These are phyloP conservation scores for Geopemphigus sp. DNA, from an alignment of 1,140 invertebrate species.

Conservation along the genomic window DNA sequence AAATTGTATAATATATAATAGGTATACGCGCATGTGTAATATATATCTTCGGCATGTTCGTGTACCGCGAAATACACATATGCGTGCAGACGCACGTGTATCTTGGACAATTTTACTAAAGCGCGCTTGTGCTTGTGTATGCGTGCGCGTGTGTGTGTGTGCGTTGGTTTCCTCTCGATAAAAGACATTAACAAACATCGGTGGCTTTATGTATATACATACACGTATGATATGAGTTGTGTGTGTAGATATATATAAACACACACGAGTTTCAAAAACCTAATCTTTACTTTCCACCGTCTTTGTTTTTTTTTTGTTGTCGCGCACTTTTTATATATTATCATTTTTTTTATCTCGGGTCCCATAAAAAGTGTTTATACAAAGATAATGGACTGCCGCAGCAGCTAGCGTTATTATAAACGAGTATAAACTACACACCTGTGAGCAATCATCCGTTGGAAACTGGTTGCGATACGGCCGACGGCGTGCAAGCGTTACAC, in stretches of 20 bases:
- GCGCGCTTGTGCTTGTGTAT: background rate
- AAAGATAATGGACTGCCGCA: background rate
- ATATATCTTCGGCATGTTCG: background rate
- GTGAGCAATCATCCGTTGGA: slow-evolving; percentile 11
- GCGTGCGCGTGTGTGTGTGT: too few species aligned
- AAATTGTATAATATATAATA: background rate
- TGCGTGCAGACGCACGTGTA: background rate
- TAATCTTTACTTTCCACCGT: slow-evolving; percentile 38
- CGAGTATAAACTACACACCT: slow-evolving; percentile 23
- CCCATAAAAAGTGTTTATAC: slow-evolving; percentile 10
- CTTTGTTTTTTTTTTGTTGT: slow-evolving; percentile 17
- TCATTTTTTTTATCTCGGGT: background rate
- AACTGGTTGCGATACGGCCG: slow-evolving; percentile 16
- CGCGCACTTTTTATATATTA: slow-evolving; percentile 23
- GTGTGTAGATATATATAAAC: background rate
- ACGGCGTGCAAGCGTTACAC: background rate
- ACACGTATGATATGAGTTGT: too few species aligned
- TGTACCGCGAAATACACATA: background rate
- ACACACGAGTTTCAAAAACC: slow-evolving; percentile 17
- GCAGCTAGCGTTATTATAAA: background rate
- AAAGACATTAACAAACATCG: slow-evolving; percentile 40
- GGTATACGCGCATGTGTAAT: background rate
- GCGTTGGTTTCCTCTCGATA: slow-evolving; percentile 41
- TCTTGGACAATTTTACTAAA: slow-evolving; percentile 7
- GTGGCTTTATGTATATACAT: background rate